Conservation (phyloP, 2,797 vertebrate species). For the Nyctibius grandis region DNA sequence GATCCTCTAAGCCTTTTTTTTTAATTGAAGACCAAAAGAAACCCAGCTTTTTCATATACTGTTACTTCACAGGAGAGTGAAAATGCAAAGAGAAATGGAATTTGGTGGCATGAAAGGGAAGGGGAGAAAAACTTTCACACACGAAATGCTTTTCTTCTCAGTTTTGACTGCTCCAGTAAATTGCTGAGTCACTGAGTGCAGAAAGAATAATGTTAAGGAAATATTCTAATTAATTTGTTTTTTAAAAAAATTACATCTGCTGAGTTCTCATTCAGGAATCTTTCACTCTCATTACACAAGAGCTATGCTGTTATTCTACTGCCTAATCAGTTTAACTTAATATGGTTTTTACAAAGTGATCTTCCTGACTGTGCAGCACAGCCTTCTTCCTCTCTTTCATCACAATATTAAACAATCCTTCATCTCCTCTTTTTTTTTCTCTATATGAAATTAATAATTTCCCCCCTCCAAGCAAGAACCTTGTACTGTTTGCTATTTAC, state of each 20-base stretch:
- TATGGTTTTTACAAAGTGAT: not conserved
- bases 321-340: conserved; percentile 29
- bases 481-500: not conserved
- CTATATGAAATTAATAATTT: not conserved
- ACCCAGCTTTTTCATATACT: not conserved
- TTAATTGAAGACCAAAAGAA: not conserved
- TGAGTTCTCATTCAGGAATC: not conserved
- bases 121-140: not conserved
- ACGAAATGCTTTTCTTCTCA: not conserved
- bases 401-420: conserved; percentile 16
- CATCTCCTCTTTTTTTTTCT: not conserved
- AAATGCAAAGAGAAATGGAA: conserved; percentile 43
- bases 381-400: not conserved
- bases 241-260: not conserved
- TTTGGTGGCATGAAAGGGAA: not conserved
- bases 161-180: not conserved
- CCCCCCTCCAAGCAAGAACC: not conserved
- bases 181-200: not conserved
- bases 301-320: conserved; percentile 10
- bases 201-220: not conserved
- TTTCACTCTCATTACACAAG: not conserved
- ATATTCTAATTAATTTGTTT: not conserved
- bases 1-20: not conserved
- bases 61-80: not conserved
- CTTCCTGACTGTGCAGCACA: not conserved